Conservation (phyloP, 2,888 invertebrate species). For the Cristatella mucedo region DNA sequence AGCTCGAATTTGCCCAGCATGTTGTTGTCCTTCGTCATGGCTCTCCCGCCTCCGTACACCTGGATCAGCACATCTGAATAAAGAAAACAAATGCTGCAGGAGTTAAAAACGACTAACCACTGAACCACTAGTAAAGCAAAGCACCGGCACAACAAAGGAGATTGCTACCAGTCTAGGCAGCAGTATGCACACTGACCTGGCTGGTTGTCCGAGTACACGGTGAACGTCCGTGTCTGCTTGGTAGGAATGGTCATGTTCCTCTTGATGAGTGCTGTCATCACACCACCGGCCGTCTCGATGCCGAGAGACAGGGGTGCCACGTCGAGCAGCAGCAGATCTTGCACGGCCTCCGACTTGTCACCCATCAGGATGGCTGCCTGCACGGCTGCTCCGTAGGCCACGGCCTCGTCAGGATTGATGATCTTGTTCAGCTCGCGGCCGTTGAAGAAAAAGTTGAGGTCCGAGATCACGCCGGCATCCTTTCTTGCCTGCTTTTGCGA, state of each 20-base stretch:
- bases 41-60: constrained; percentile 38
- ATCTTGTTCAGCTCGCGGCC: constrained; percentile 39
- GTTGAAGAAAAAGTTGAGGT: constrained; percentile 54
- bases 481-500: constrained; percentile 50
- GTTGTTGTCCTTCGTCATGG: constrained; percentile 44
- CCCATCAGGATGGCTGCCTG: constrained; percentile 53
- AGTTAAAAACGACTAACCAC: too few relatives aligned
- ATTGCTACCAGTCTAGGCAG: too few relatives aligned
- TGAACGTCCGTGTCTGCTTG: constrained; percentile 88
- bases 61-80: too few relatives aligned
- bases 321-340: constrained; percentile 37
- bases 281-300: constrained; percentile 77
- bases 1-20: constrained; percentile 89
- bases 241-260: constrained; percentile 93
- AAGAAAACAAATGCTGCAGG: too few relatives aligned
- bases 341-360: constrained; percentile 38
- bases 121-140: too few relatives aligned
- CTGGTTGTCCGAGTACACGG: constrained; percentile 93
- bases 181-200: too few relatives aligned
- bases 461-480: constrained; percentile 70
- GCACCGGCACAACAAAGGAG: too few relatives aligned
- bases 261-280: constrained; percentile 91
- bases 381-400: constrained; percentile 33
- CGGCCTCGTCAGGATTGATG: constrained; percentile 40
- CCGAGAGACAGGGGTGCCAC: constrained; percentile 53